Base-by-base conservation (phyloP, 1,140 invertebrate genomes). In the Centruroides sculpturatus region DNA sequence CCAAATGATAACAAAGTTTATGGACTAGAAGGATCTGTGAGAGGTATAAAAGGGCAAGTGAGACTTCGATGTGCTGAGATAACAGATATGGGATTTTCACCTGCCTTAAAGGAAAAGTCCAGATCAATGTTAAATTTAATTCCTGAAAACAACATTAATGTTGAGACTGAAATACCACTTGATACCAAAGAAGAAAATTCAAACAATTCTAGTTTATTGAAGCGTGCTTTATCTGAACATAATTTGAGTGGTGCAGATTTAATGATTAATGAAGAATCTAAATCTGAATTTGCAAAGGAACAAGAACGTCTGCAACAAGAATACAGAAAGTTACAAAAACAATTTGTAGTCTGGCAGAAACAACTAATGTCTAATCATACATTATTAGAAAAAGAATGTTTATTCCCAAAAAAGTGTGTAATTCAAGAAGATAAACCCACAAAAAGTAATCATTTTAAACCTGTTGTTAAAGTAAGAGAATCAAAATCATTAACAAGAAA, bases 321-420 rank as follows among this genome's bases (percentile, higher is more conserved):
- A 41, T 65, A 65, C 47, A 47, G 55, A 35, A 59, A 61, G 35
- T 55, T 65, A 5, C 59, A 65, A 35, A 48, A 51, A 34, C 64
- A 65, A 47, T 65, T 65, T 46, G 35, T 65, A 3, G 5, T 58
- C 5, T 65, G 64, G 64, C 59, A 62, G 36, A 41, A 65, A 34
- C 64, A 61, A 36, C 13, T 65, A 35, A 3, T 59, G 34, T 51
- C 9, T 11, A 65, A 65, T 35, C 64, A 61, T 47, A 56, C 59
- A 46, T 57, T 64, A 51, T 34, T 64, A 36, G 12, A 59, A 5
- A 57, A 62, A 10, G 61, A 62, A 35, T 62, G 61, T 54, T 55
- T 62, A 8, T 53, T 59, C 2, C 57, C 61, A 51, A 51, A 51
- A 34, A 51, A 34, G 10, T 51, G 50, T n/a, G 12, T 34, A 11